phyloP scores from a whole-genome alignment of 1,140 invertebrate species.

The Pygmarrhopalites habei region DNA sequence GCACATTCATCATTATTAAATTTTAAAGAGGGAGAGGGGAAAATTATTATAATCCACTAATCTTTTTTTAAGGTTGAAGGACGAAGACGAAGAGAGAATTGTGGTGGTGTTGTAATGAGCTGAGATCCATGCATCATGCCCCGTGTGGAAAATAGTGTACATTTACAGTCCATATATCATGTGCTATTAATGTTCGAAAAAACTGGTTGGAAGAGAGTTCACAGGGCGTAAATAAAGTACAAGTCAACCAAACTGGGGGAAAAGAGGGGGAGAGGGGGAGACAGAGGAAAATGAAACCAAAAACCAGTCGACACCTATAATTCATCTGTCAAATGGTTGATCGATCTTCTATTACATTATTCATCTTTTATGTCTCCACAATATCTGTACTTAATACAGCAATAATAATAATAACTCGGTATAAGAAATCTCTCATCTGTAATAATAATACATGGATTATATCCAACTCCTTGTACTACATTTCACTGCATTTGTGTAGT shows the following conservation, averaged over 20 bases:
- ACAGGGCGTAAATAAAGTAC: constrained; percentile 12
- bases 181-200: too few relatives aligned
- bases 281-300: background rate
- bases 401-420: too few relatives aligned
- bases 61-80: background rate
- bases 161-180: background rate
- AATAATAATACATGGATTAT: too few relatives aligned
- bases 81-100: background rate
- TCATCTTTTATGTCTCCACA: too few relatives aligned
- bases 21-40: too few relatives aligned
- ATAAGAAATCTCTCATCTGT: too few relatives aligned
- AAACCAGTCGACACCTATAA: constrained; percentile 7
- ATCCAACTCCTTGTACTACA: too few relatives aligned
- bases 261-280: too few relatives aligned
- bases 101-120: background rate
- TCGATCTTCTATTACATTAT: constrained; percentile 10
- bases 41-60: background rate
- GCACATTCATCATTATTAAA: too few relatives aligned
- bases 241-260: background rate
- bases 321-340: constrained; percentile 11
- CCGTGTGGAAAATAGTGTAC: background rate
- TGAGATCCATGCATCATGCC: background rate
- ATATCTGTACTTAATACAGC: too few relatives aligned
- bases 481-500: too few relatives aligned
- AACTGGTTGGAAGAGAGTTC: background rate